Conservation (phyloP, 2,888 invertebrate genomes). For the Alloplasta piceator region DNA sequence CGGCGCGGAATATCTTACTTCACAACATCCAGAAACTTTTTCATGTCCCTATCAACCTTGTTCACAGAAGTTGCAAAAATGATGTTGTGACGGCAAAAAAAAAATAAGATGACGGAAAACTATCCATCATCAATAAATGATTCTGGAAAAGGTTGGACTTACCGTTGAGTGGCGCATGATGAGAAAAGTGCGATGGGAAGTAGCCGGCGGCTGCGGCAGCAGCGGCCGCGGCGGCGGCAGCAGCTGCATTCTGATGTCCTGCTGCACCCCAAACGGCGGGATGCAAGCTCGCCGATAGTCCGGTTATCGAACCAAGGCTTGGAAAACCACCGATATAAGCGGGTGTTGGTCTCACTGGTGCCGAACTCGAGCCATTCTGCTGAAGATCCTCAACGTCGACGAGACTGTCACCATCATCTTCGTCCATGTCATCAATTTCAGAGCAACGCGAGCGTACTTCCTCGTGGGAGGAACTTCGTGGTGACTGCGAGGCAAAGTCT, state of each 20-base stretch:
- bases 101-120: no score
- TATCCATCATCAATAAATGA: no score
- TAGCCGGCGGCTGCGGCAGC: constrained; percentile 76
- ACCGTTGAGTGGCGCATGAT: constrained; percentile 80
- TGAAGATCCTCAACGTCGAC: constrained; percentile 91
- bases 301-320: constrained; percentile 74
- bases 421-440: constrained; percentile 87
- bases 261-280: constrained; percentile 78
- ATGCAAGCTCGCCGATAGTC: constrained; percentile 75
- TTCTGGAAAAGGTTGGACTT: constrained; percentile 33
- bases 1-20: neutral
- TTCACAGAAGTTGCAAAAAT: neutral
- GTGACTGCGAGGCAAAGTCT: constrained; percentile 75
- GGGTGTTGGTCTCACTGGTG: constrained; percentile 80
- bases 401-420: constrained; percentile 86
- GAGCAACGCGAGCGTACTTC: constrained; percentile 76
- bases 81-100: no score
- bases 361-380: constrained; percentile 70
- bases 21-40: neutral
- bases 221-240: constrained; percentile 75
- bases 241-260: constrained; percentile 74
- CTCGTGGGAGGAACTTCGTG: constrained; percentile 74
- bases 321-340: constrained; percentile 80
- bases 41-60: neutral
- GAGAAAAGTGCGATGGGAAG: constrained; percentile 80